phyloP scores from a whole-genome alignment of 2,797 vertebrate species.

The Pseudochromis fuscus region DNA sequence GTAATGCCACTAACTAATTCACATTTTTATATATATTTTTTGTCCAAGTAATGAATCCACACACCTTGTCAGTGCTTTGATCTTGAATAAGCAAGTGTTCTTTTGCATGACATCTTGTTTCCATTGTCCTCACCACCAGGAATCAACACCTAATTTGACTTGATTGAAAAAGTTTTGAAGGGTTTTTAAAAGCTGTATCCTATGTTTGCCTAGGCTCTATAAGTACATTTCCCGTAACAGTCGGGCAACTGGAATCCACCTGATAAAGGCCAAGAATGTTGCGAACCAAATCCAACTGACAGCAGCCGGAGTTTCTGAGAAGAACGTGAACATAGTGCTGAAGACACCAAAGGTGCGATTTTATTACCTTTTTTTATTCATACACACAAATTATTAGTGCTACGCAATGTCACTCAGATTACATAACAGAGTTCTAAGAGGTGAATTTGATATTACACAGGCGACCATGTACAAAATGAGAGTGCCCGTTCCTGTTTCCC shows the following conservation, averaged over 20 bases:
- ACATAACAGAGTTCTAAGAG: neutral
- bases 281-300: constrained; percentile 80
- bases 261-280: constrained; percentile 74
- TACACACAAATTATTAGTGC: constrained; percentile 5
- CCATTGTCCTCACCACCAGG: neutral
- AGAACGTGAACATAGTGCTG: constrained; percentile 68
- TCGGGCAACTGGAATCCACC: constrained; percentile 54
- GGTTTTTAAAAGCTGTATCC: neutral
- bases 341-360: constrained; percentile 73
- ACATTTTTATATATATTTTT: neutral
- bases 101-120: neutral
- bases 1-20: constrained; percentile 71
- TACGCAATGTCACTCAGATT: constrained; percentile 1
- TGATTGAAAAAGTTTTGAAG: too few relatives aligned
- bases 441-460: constrained; percentile 60
- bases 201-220: constrained; percentile 75
- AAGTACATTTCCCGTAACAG: constrained; percentile 67
- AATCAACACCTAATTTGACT: neutral
- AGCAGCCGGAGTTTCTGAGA: constrained; percentile 62
- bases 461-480: constrained; percentile 72
- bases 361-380: neutral
- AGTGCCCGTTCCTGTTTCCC: constrained; percentile 58
- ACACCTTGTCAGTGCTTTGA: neutral
- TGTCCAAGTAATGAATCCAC: too few relatives aligned
- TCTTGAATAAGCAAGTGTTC: neutral